These are phyloP conservation scores for Phasia obesa DNA, from an alignment of 2,888 invertebrate species.

Conservation along the genomic window DNA sequence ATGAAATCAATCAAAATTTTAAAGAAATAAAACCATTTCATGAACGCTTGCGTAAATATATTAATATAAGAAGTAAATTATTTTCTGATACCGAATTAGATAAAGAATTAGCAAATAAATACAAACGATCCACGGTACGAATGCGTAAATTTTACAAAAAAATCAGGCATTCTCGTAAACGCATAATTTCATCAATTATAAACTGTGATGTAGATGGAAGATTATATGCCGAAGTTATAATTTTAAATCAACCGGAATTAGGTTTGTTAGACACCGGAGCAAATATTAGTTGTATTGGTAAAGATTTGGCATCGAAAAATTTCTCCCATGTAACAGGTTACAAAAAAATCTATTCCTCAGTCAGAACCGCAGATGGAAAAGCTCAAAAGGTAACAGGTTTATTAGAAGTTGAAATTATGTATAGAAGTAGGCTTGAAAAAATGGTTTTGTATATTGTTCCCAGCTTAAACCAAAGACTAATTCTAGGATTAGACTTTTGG, in stretches of 20 bases:
- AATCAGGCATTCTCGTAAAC: not conserved
- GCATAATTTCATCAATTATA: not conserved
- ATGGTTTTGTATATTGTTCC: conserved; percentile 15
- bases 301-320: not conserved
- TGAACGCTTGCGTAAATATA: conserved; percentile 9
- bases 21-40: conserved; percentile 5
- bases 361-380: not conserved
- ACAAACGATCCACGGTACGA: conserved; percentile 9
- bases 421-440: not conserved
- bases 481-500: conserved; percentile 34
- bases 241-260: conserved; percentile 6
- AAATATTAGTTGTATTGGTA: conserved; percentile 7
- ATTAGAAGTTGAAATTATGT: not conserved
- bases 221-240: conserved; percentile 5
- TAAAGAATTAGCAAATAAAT: not conserved
- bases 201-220: not conserved
- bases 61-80: not conserved
- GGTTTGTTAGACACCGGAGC: no score
- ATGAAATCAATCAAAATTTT: no score
- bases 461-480: not conserved
- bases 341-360: not conserved
- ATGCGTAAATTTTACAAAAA: conserved; percentile 21
- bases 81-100: not conserved
- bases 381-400: not conserved
- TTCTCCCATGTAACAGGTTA: not conserved